Base-by-base conservation (phyloP, 2,113 vertebrate genomes). In the Neomonachus schauinslandi region DNA sequence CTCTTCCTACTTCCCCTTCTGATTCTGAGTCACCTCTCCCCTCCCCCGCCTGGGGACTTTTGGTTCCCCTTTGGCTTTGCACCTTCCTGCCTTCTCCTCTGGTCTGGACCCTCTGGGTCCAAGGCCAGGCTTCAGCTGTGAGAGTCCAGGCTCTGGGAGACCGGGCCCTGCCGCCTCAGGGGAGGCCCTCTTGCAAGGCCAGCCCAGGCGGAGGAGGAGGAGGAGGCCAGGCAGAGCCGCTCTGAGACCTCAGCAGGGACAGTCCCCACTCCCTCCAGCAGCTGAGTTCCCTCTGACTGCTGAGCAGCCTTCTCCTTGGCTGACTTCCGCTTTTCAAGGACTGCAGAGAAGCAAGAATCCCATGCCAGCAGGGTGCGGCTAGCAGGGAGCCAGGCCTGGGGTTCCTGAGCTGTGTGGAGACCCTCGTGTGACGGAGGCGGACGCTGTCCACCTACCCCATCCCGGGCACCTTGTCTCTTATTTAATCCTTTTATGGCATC, bases 21-120 rank as follows among this genome's bases (percentile, higher is more conserved):
- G 39, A 39, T 1, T 96, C 77, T 97, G 96, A 98, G 77, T 96
- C 96, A 96, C 55, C 67, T 53, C 36, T 10, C 76, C 53, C 6
- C n/a, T 19, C 72, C 55, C 55, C 21, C 21, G 14, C 31, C 83
- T 3, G 0, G 67, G 79, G 65, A 93, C 85, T 93, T 97, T 61
- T 28, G 49, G 71, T 96, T 97, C 83, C 81, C 46, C 57, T 89
- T 84, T 42, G 83, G 31, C 72, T 53, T 39, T 39, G 28, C 5
- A 9, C 65, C 72, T 81, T 55, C 80, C 63, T 69, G 42, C 72
- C 93, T 46, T 15, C 46, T 18, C 2, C 46, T 19, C 3, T 33
- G 42, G 72, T 28, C 72, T 22, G 22, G 24, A 46, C 49, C 2
- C 13, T 28, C n/a, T 31, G 94, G 19, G 33, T 51, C 63, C 42